Evolutionary conservation across 2,888 invertebrate genomes (phyloP), one percentile per base, ranked within the genome.

Genomic region (Pheosia gnoma): DNA sequence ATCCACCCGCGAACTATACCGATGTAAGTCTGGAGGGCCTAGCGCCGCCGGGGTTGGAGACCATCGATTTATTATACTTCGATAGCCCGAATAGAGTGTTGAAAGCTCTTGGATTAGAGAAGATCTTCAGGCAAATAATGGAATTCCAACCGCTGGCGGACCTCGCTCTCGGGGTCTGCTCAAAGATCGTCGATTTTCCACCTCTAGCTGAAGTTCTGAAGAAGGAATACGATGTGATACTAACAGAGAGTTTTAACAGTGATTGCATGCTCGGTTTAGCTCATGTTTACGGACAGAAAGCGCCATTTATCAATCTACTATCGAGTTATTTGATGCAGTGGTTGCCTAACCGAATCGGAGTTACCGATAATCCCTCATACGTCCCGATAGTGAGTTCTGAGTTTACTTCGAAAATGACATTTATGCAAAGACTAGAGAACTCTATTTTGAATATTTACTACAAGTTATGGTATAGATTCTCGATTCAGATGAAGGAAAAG

Each of bases 201-300:
- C 87, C 91, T 4, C 67, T 94, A 43, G 77, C 81, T 0, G 88
- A 88, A 9, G 87, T 85, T 8, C 64, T 94, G 69, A 82, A 86
- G 66, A 82, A 82, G 47, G 85, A 91, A n/a, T 96, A 95, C 70
- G 96, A 97, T 77, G 75, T 96, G 10, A 83, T 96, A 9, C 79
- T 96, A 8, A 90, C 94, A 37, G 96, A 96, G 79, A 91, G 94
- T 67, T 96, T 96, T 69, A 95, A 94, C 70, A 94, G 95, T 45
- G 95, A 96, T 71, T 96, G 96, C 63, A 94, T 95, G 83, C 81
- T 96, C 57, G 95, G 95, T 0, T 83, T 96, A 59, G 91, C 94
- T 0, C 91, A 95, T 79, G 78, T 94, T 39, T 89, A 95, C 70
- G 86, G 85, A 0, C 70, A 87, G 62, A 88, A 93, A 59, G 93